These are phyloP conservation scores for Cottoperca gobio DNA, from an alignment of 2,797 vertebrate species.

Conservation along the genomic window DNA sequence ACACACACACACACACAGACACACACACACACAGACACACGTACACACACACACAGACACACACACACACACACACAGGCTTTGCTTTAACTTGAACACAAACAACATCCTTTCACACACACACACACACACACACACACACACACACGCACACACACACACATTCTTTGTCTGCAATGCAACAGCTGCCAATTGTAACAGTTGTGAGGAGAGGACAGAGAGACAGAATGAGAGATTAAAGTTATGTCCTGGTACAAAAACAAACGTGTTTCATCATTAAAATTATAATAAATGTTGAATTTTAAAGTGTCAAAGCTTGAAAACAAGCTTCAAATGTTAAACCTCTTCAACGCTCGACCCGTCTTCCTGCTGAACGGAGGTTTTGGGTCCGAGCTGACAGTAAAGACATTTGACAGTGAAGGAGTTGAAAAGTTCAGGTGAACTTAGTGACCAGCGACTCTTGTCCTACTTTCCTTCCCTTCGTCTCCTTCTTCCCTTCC, in stretches of 20 bases:
- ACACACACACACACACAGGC: background rate
- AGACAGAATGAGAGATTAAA: background rate
- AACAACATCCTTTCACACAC: background rate
- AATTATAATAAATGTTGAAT: background rate
- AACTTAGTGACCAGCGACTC: background rate
- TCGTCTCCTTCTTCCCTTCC: too few species aligned
- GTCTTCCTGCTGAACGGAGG: background rate
- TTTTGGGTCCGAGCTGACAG: background rate
- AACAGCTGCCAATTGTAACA: slow-evolving; percentile 25
- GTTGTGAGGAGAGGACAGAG: background rate
- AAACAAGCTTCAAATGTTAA: too few species aligned
- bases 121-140: slow-evolving; percentile 7
- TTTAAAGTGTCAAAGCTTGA: background rate
- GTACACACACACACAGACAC: too few species aligned
- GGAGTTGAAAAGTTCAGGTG: slow-evolving; percentile 1
- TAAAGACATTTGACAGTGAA: background rate
- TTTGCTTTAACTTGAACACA: background rate
- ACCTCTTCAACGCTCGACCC: too few species aligned
- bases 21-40: too few species aligned
- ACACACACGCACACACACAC: slow-evolving; percentile 11
- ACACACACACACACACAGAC: too few species aligned
- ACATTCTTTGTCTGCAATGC: background rate
- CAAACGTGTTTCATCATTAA: background rate
- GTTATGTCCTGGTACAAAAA: slow-evolving; percentile 19
- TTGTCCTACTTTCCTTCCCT: background rate